Evolutionary conservation across 92 coral and sea anemone species (phyloP).

Genomic region (Blastomussa wellsi): DNA sequence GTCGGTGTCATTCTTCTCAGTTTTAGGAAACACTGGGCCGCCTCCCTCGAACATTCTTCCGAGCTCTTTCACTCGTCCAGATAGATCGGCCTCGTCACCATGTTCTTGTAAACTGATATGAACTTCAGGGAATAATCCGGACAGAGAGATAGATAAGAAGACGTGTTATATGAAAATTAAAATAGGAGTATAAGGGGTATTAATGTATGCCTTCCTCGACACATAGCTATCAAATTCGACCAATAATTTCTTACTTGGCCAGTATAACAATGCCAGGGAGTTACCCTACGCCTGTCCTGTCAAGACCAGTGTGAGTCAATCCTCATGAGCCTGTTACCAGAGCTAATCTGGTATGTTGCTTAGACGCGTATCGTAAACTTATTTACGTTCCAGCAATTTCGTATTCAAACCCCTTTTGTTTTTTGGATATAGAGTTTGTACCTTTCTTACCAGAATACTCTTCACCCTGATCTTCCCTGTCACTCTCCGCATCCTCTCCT

Average conservation of each 20-base stretch:
- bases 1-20: conserved; percentile 8
- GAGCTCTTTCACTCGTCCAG: conserved; percentile 43
- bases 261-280: no score
- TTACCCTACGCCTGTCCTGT: no score
- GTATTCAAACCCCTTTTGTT: background rate
- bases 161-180: background rate
- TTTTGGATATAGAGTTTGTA: background rate
- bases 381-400: background rate
- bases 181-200: background rate
- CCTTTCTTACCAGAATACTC: background rate
- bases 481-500: conserved; percentile 6
- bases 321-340: no score
- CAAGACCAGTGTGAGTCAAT: no score
- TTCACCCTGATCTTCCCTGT: background rate
- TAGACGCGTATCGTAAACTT: background rate
- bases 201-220: background rate
- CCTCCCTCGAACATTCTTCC: conserved; percentile 48
- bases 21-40: conserved; percentile 23
- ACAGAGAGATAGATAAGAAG: background rate
- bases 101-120: background rate
- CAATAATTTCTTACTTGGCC: background rate
- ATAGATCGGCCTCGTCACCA: conserved; percentile 27
- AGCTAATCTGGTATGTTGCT: no score
- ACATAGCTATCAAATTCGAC: background rate
- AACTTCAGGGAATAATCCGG: background rate